These are phyloP conservation scores for Tetropium fuscum DNA, from an alignment of 2,888 invertebrate genomes.

Conservation along the genomic window DNA sequence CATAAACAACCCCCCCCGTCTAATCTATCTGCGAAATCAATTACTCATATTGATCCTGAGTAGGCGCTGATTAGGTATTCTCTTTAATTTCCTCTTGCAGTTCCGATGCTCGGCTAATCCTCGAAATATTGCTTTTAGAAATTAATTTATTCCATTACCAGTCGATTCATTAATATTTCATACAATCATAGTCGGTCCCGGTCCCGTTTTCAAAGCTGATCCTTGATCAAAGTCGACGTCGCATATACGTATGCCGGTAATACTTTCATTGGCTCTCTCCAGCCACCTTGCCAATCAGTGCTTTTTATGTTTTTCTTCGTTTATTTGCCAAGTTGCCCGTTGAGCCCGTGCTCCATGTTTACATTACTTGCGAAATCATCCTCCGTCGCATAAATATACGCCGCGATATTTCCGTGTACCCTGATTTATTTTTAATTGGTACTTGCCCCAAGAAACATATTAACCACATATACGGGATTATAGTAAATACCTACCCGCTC, in stretches of 20 bases:
- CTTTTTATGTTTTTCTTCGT: constrained; percentile 51
- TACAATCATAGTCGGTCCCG: constrained; percentile 64
- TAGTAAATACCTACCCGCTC: no score
- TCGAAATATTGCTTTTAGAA: constrained; percentile 68
- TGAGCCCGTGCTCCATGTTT: constrained; percentile 20
- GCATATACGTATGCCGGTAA: constrained; percentile 48
- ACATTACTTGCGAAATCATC: constrained; percentile 21
- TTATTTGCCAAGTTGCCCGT: constrained; percentile 36
- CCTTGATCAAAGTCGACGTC: constrained; percentile 64
- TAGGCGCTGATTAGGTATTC: constrained; percentile 66
- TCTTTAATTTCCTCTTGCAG: constrained; percentile 67
- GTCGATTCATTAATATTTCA: constrained; percentile 70
- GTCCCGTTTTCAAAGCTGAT: constrained; percentile 60
- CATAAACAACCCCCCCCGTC: constrained; percentile 21
- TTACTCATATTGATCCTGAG: constrained; percentile 59
- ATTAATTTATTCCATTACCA: constrained; percentile 70
- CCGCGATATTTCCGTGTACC: not conserved
- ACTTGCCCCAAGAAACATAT: no score
- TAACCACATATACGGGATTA: no score
- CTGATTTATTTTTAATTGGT: constrained; percentile 13
- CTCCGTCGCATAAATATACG: constrained; percentile 17
- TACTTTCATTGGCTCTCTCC: constrained; percentile 53
- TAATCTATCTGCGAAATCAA: constrained; percentile 53
- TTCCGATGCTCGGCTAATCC: constrained; percentile 61
- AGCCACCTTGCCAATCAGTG: constrained; percentile 50